phyloP scores from a whole-genome alignment of 2,888 invertebrate species.

The Microctonus aethiopoides region DNA sequence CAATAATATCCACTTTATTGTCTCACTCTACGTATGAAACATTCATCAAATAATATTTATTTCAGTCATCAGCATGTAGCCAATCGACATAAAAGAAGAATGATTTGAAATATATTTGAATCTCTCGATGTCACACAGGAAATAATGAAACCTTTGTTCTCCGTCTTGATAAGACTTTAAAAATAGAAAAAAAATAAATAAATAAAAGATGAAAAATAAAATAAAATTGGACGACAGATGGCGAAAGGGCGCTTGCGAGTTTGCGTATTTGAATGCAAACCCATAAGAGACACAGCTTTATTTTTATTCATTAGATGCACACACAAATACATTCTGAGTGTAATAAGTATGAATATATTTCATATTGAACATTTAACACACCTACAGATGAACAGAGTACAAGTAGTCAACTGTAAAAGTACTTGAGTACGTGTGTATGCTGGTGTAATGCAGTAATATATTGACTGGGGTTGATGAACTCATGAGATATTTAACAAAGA shows the following conservation, averaged over 20 bases:
- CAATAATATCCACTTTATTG: not conserved
- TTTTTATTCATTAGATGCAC: not conserved
- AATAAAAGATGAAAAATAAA: not conserved
- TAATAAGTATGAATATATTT: not conserved
- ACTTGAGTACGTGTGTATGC: not conserved
- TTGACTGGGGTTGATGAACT: conserved; percentile 1
- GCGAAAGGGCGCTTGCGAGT: not conserved
- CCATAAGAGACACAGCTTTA: not conserved
- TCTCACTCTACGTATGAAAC: too few relatives aligned
- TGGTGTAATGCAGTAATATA: not conserved
- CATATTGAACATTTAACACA: too few relatives aligned
- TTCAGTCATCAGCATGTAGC: too few relatives aligned
- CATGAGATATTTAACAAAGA: not conserved
- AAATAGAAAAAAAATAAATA: not conserved
- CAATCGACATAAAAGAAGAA: too few relatives aligned
- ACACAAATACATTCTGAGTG: not conserved
- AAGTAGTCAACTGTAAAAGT: not conserved
- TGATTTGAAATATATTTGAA: too few relatives aligned
- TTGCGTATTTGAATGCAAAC: not conserved
- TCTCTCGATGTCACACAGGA: too few relatives aligned
- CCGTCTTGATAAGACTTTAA: too few relatives aligned
- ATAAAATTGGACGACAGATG: not conserved
- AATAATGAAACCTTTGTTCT: too few relatives aligned
- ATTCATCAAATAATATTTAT: too few relatives aligned
- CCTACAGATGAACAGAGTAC: not conserved